Percentiles rank a stretch among this genome's conserved stretches.
These are phyloP conservation scores for Aleiodes leptofemur DNA, from an alignment of 2,888 invertebrate genomes.

Conservation along the genomic window DNA sequence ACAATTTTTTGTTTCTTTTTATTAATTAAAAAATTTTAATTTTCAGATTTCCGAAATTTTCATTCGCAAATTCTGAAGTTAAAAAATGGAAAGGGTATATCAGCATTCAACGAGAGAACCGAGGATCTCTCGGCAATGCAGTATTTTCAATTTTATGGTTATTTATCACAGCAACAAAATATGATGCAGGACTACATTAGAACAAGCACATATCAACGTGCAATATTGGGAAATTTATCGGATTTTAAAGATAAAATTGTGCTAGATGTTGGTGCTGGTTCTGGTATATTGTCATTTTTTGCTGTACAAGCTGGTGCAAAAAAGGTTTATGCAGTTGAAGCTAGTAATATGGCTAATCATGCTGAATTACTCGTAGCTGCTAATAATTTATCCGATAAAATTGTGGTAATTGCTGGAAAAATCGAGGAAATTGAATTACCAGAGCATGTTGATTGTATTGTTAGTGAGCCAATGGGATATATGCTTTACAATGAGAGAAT, in stretches of 20 bases:
- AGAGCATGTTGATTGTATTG: slow-evolving; percentile 96
- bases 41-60: slow-evolving; percentile 84
- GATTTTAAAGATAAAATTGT: slow-evolving; percentile 97
- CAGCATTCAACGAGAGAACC: slow-evolving; percentile 95
- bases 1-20: no score
- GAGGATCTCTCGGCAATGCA: slow-evolving; percentile 99
- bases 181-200: slow-evolving; percentile 99
- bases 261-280: slow-evolving; percentile 98
- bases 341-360: slow-evolving; percentile 98
- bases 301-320: slow-evolving; percentile 98
- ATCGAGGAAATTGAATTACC: slow-evolving; percentile 98
- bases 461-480: slow-evolving; percentile 99
- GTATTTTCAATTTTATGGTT: slow-evolving; percentile 99
- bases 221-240: slow-evolving; percentile 93
- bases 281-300: slow-evolving; percentile 98
- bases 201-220: slow-evolving; percentile 98
- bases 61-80: slow-evolving; percentile 85
- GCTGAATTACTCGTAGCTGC: slow-evolving; percentile 93
- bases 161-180: slow-evolving; percentile 99
- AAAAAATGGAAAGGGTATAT: slow-evolving; percentile 84
- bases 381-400: slow-evolving; percentile 91
- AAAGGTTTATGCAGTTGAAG: slow-evolving; percentile 99
- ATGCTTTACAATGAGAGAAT: slow-evolving; percentile 99
- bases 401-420: slow-evolving; percentile 96
- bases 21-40: neutral